Base-by-base conservation (phyloP, 2,797 vertebrate species). In the Phoxinus dragarum region DNA sequence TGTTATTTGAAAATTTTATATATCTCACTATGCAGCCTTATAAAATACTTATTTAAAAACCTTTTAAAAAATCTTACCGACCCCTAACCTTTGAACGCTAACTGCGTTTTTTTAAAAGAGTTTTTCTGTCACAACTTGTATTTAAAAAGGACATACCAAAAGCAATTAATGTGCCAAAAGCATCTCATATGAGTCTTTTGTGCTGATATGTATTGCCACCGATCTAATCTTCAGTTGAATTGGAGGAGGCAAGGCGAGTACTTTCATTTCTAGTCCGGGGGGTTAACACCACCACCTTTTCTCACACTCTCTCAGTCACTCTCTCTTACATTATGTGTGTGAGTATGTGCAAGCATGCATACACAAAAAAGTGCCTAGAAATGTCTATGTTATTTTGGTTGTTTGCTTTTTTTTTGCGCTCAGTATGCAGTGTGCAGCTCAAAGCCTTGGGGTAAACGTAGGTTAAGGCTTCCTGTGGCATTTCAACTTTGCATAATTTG, bases 401-500 rank as follows among this genome's bases (percentile, higher is more conserved):
- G 73, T 84, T 68, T 80, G 84, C 44, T 76, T 86, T 27, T 80
- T 80, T 34, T 34, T 85, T 78, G 23, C 52, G 27, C 47, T 88
- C 76, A 74, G 79, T 85, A 81, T 80, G 84, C 89, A 86, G 81
- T 75, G 68, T 87, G 76, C 82, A 54, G 69, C 78, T 81, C 56
- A 75, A 49, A 88, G 84, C 87, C 87, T 81, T 74, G 61, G 86
- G 87, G 69, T 82, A 86, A 86, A 81, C 61, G 84, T 84, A 82
- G 84, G 86, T 86, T 88, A 89, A 82, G 85, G 80, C 86, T 76
- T 86, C 80, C 82, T 86, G 84, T 89, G 86, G 84, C 89, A 90
- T 88, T 88, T 89, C 86, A 86, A 87, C 81, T 89, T 88, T 88
- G 89, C 89, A 88, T 88, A 89, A 90, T 89, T 86, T 86, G 82